These are phyloP conservation scores for Siniperca knerii DNA, from an alignment of 2,113 vertebrate genomes.

Conservation along the genomic window DNA sequence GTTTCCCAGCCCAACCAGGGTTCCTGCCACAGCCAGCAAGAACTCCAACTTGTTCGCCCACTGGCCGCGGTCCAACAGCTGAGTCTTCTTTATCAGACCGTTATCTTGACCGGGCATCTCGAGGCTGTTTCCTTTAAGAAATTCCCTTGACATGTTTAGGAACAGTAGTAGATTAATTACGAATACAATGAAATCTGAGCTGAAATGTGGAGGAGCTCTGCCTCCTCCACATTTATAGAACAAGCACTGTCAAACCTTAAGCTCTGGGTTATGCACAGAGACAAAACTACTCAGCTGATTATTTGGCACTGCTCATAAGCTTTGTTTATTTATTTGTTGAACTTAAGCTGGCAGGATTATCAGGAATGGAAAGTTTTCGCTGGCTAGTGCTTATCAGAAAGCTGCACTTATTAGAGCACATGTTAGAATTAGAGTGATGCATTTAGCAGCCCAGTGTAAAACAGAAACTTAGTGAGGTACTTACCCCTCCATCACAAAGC, in stretches of 20 bases:
- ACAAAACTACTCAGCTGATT: constrained; percentile 63
- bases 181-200: not conserved
- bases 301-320: constrained; percentile 44
- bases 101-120: constrained; percentile 52
- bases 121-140: constrained; percentile 49
- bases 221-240: constrained; percentile 15
- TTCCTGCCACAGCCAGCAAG: constrained; percentile 77
- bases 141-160: constrained; percentile 59
- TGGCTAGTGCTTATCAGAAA: constrained; percentile 32
- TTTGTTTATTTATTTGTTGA: constrained; percentile 51
- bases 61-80: constrained; percentile 74
- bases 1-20: constrained; percentile 77
- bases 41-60: constrained; percentile 79
- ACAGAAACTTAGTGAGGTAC: constrained; percentile 40
- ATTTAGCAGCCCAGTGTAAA: constrained; percentile 18
- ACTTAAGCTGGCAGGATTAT: constrained; percentile 49
- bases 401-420: constrained; percentile 22
- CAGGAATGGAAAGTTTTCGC: constrained; percentile 49
- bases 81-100: constrained; percentile 60
- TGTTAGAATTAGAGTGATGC: constrained; percentile 24
- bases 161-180: not conserved
- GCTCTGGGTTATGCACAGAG: constrained; percentile 18
- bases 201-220: not conserved
- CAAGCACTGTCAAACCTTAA: not conserved
- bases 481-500: constrained; percentile 73